A percentile compares a stretch with the other conserved stretches of the same genome.
Conservation (phyloP, 2,113 vertebrate species). For the Suncus etruscus region DNA sequence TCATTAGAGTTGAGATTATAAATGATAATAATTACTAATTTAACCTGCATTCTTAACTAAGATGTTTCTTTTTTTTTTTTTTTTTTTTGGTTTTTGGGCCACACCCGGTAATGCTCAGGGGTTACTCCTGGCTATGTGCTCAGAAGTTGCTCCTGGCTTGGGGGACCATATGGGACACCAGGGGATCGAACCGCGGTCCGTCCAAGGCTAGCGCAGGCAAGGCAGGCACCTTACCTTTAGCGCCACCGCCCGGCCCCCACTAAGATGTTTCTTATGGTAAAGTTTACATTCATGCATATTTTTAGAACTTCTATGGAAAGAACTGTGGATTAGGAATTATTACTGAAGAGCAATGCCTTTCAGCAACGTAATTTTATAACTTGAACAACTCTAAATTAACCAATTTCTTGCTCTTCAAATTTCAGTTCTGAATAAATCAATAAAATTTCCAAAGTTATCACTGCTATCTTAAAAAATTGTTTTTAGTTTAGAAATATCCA, state of each 20-base stretch:
- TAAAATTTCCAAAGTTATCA: constrained; percentile 62
- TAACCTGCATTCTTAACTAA: constrained; percentile 24
- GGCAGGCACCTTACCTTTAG: no score
- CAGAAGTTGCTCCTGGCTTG: no score
- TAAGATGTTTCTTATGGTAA: neutral
- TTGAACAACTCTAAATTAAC: constrained; percentile 21
- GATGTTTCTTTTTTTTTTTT: neutral
- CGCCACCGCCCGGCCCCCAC: no score
- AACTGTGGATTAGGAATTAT: constrained; percentile 68
- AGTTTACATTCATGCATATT: constrained; percentile 31
- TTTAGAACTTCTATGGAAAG: constrained; percentile 27
- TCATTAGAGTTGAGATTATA: neutral
- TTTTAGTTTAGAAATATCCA: constrained; percentile 72
- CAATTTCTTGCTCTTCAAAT: constrained; percentile 34
- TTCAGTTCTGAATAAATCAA: constrained; percentile 65
- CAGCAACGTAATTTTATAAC: constrained; percentile 58
- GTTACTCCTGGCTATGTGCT: neutral
- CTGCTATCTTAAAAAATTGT: constrained; percentile 59
- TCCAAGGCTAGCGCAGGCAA: no score
- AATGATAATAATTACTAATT: constrained; percentile 45
- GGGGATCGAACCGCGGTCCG: no score
- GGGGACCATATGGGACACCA: neutral
- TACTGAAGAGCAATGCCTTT: constrained; percentile 44
- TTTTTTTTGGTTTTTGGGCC: neutral
- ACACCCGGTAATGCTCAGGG: neutral